These are phyloP conservation scores for Cydia strobilella DNA, from an alignment of 1,140 invertebrate species.

Conservation along the genomic window DNA sequence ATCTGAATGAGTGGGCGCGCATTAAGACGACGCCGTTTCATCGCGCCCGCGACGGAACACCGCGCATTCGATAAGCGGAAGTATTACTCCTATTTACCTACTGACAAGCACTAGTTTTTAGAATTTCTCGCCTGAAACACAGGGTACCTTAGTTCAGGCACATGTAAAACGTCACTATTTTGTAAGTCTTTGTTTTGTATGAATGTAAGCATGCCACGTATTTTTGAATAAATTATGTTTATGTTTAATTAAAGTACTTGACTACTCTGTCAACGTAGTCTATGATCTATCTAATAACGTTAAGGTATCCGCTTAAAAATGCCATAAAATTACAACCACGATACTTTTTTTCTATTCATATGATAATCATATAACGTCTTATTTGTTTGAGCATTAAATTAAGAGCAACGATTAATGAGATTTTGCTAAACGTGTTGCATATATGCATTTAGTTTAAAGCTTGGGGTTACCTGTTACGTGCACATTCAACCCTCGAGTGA, in stretches of 20 bases:
- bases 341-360: not conserved
- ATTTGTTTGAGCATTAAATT: not conserved
- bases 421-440: not conserved
- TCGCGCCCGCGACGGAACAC: conserved; percentile 39
- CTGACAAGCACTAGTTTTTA: not conserved
- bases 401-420: conserved; percentile 21
- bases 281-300: not conserved
- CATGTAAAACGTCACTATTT: no score
- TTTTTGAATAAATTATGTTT: no score
- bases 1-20: conserved; percentile 59
- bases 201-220: no score
- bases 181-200: no score
- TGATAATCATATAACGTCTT: not conserved
- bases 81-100: conserved; percentile 48
- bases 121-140: no score
- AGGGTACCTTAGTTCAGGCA: no score
- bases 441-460: not conserved
- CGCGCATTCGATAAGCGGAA: conserved; percentile 48
- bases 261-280: no score
- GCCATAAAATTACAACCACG: not conserved
- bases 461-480: conserved; percentile 9
- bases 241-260: no score
- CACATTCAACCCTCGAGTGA: conserved; percentile 33
- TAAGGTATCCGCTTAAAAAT: not conserved
- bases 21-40: conserved; percentile 55